Evolutionary conservation across 2,888 invertebrate species (phyloP).

Genomic region (Drosophila silvestris): DNA sequence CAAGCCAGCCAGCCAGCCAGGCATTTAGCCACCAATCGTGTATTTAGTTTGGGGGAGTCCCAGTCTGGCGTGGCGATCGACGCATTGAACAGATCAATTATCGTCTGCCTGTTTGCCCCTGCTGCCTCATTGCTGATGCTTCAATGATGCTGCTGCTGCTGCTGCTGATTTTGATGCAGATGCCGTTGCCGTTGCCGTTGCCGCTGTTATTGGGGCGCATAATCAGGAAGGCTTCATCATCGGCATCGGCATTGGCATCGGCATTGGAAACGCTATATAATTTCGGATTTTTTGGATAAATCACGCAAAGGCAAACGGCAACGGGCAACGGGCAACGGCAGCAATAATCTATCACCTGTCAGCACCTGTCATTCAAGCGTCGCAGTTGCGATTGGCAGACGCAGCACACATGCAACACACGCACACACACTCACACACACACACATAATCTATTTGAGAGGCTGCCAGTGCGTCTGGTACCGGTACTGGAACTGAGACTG

Average conservation of each 20-base stretch:
- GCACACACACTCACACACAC: constrained; percentile 23
- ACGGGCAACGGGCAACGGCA: constrained; percentile 36
- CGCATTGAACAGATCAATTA: constrained; percentile 78
- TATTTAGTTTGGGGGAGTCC: constrained; percentile 59
- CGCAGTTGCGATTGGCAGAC: constrained; percentile 82
- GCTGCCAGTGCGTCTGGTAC: constrained; percentile 13
- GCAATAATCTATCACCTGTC: constrained; percentile 85
- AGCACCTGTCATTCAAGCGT: constrained; percentile 85
- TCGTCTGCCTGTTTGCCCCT: constrained; percentile 38
- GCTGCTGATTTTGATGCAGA: constrained; percentile 15
- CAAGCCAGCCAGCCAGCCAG: constrained; percentile 7
- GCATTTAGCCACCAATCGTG: constrained; percentile 3
- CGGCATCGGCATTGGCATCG: constrained; percentile 14
- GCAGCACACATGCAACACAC: constrained; percentile 29
- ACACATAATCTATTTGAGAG: constrained; percentile 13
- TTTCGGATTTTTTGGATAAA: constrained; percentile 69
- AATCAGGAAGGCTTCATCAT: constrained; percentile 45
- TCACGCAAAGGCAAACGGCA: constrained; percentile 63
- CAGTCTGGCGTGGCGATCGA: constrained; percentile 66
- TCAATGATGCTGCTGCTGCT: constrained; percentile 12
- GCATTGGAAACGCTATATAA: constrained; percentile 46
- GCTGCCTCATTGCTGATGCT: constrained; percentile 5
- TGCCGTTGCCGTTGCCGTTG: constrained; percentile 18
- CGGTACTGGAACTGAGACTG: constrained; percentile 16
- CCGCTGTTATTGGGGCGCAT: constrained; percentile 46